Conservation (phyloP, 2,113 vertebrate genomes). For the Hepsetus odoe region DNA sequence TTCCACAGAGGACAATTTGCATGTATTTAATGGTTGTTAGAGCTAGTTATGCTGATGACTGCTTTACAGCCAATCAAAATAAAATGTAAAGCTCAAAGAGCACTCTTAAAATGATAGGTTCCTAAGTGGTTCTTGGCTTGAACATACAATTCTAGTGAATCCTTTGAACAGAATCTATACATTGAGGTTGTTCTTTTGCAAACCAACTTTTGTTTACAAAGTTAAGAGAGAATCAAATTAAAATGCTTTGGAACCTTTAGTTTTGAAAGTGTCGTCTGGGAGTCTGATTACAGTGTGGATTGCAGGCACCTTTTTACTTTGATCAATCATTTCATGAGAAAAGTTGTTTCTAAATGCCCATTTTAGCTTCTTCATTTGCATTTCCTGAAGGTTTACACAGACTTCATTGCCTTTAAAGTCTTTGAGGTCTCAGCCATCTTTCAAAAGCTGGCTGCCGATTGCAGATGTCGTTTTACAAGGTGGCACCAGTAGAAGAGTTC, state of each 20-base stretch:
- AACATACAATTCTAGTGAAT: neutral
- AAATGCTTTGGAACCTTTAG: neutral
- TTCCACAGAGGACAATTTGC: conserved; percentile 13
- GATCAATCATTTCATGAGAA: neutral
- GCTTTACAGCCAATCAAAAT: neutral
- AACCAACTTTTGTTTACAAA: neutral
- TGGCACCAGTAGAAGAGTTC: conserved; percentile 52
- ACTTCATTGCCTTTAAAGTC: conserved; percentile 34
- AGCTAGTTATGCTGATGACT: neutral
- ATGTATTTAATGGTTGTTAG: conserved; percentile 26
- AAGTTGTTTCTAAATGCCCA: conserved; percentile 1
- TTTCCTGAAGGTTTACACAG: conserved; percentile 28
- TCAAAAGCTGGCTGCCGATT: conserved; percentile 51
- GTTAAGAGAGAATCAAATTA: no score
- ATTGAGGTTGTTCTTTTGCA: no score
- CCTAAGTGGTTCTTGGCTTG: neutral
- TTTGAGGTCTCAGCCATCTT: conserved; percentile 44
- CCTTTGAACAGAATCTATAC: no score
- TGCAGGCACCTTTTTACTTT: neutral
- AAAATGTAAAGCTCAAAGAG: neutral
- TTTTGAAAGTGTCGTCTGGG: neutral
- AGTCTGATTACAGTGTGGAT: neutral
- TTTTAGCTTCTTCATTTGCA: conserved; percentile 12
- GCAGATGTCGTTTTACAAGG: conserved; percentile 54
- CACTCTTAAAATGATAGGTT: neutral